Percentiles rank a stretch among this genome's conserved stretches.
Evolutionary conservation across 2,797 vertebrate genomes (phyloP).

Genomic region (Bradypodion ventrale): DNA sequence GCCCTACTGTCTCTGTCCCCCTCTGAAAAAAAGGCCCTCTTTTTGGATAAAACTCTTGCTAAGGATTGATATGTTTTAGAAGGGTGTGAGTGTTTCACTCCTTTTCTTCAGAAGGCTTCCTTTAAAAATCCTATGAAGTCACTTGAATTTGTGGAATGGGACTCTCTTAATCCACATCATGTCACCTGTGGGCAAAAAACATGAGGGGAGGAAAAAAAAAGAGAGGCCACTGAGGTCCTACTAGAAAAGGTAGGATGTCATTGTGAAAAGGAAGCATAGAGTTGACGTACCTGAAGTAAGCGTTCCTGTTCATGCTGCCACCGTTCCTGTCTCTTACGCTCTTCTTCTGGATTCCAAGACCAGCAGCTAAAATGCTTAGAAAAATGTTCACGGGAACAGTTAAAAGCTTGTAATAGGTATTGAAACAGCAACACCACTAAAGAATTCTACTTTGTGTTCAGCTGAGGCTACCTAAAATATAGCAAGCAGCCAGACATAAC

Average conservation of each 20-base stretch:
- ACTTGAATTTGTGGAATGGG: background rate
- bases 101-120: background rate
- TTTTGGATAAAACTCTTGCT: background rate
- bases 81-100: background rate
- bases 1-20: background rate
- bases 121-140: background rate
- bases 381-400: constrained; percentile 77
- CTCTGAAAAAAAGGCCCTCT: background rate
- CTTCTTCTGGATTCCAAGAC: constrained; percentile 97
- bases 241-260: background rate
- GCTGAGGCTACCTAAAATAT: background rate
- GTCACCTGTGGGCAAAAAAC: background rate
- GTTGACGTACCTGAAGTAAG: constrained; percentile 86
- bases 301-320: constrained; percentile 97
- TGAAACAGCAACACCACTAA: constrained; percentile 22
- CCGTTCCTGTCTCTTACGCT: constrained; percentile 91
- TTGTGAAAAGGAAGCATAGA: background rate
- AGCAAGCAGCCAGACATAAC: background rate
- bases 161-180: no score
- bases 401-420: constrained; percentile 72
- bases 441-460: constrained; percentile 18
- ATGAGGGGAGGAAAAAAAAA: background rate
- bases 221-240: background rate
- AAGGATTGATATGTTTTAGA: background rate
- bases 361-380: constrained; percentile 85